phyloP scores from a whole-genome alignment of 2,797 vertebrate genomes.

The Botia almorhae region DNA sequence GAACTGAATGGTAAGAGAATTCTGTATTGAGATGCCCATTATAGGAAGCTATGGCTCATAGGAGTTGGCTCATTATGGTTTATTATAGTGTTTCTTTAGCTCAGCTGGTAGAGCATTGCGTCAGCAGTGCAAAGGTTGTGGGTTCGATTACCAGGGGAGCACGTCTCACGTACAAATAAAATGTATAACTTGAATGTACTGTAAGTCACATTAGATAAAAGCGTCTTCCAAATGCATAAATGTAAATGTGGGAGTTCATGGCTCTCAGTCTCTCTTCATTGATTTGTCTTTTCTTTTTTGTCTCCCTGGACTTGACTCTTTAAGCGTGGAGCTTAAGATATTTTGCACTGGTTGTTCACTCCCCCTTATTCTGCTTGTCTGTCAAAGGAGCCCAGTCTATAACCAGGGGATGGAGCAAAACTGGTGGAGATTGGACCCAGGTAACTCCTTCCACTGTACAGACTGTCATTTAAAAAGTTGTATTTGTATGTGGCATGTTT shows the following conservation, averaged over 20 bases:
- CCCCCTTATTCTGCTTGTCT: constrained; percentile 76
- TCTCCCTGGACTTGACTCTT: constrained; percentile 70
- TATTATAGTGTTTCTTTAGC: too few species aligned
- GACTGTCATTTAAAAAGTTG: too few species aligned
- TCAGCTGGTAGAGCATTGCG: too few species aligned
- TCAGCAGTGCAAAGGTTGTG: too few species aligned
- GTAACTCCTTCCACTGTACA: constrained; percentile 62
- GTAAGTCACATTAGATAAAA: too few species aligned
- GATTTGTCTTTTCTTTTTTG: not conserved
- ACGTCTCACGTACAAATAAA: too few species aligned
- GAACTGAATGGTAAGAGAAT: constrained; percentile 72
- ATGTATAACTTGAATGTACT: too few species aligned
- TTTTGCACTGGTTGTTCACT: constrained; percentile 85
- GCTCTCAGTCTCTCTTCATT: not conserved
- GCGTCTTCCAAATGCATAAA: too few species aligned
- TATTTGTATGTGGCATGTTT: not conserved
- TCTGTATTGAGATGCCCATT: not conserved
- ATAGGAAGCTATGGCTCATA: too few species aligned
- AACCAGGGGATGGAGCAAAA: constrained; percentile 68
- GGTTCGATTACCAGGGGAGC: too few species aligned
- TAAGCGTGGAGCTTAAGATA: constrained; percentile 72
- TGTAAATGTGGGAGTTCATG: too few species aligned
- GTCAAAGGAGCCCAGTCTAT: constrained; percentile 77
- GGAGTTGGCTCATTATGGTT: too few species aligned
- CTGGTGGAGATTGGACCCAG: constrained; percentile 90